Conservation (phyloP, 2,113 vertebrate species). For the Pteruthius melanotis region DNA sequence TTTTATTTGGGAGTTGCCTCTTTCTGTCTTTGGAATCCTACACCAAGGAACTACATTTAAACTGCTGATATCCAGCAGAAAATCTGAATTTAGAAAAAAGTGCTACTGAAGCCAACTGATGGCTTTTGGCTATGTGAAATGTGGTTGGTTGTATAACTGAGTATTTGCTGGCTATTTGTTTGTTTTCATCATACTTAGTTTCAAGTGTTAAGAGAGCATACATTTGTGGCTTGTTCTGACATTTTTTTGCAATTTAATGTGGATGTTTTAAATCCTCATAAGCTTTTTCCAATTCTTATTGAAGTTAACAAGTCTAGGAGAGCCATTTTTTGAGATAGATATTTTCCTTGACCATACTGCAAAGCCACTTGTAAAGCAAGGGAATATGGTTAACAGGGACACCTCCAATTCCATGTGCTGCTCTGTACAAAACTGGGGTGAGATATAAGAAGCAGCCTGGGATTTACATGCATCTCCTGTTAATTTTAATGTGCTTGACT, state of each 20-base stretch:
- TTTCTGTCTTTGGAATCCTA: background rate
- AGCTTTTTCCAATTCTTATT: background rate
- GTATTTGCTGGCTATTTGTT: background rate
- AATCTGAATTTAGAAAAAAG: background rate
- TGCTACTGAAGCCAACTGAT: background rate
- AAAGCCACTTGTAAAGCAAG: background rate
- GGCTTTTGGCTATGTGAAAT: background rate
- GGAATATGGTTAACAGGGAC: background rate
- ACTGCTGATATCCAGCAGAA: background rate
- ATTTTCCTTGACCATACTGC: background rate
- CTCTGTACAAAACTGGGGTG: background rate
- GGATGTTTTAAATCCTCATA: background rate
- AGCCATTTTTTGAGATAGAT: background rate
- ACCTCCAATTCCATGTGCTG: background rate
- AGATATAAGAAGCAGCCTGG: background rate
- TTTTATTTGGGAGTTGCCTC: background rate
- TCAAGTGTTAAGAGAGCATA: background rate
- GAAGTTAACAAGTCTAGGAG: background rate
- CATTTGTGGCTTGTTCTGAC: background rate
- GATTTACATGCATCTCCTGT: background rate
- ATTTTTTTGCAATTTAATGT: background rate
- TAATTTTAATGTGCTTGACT: conserved; percentile 12
- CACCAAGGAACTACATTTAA: background rate
- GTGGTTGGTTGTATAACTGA: background rate
- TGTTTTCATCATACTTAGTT: background rate